A percentile compares a stretch with the other conserved stretches of the same genome.
These are phyloP conservation scores for Xiphophorus maculatus DNA, from an alignment of 2,113 vertebrate species.

Conservation along the genomic window DNA sequence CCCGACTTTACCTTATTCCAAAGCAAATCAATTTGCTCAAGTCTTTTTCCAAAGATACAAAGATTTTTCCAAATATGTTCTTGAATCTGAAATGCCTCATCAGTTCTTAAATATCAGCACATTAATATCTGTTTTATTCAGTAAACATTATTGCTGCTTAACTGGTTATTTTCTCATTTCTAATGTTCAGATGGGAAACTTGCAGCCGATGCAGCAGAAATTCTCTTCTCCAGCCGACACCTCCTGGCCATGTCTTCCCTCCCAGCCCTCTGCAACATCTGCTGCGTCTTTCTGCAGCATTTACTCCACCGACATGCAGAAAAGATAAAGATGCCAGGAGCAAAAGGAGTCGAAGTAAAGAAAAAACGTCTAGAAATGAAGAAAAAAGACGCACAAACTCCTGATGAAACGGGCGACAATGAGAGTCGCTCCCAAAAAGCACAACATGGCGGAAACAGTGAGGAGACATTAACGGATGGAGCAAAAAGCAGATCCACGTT, in stretches of 20 bases:
- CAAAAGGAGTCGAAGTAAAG: neutral
- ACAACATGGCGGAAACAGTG: neutral
- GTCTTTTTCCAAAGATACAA: neutral
- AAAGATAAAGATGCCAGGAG: neutral
- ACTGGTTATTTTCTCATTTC: slow-evolving; percentile 8
- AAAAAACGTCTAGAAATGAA: neutral
- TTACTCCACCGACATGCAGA: slow-evolving; percentile 61
- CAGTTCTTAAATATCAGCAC: no score
- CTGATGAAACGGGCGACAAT: slow-evolving; percentile 1
- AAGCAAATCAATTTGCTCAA: neutral
- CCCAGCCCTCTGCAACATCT: slow-evolving; percentile 85
- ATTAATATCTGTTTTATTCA: no score
- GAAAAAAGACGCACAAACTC: neutral
- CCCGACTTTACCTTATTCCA: no score
- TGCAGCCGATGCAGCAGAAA: slow-evolving; percentile 69
- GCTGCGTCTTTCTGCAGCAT: slow-evolving; percentile 85
- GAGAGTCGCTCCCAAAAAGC: neutral
- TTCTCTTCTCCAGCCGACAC: slow-evolving; percentile 72
- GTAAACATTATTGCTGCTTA: neutral
- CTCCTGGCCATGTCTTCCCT: slow-evolving; percentile 86
- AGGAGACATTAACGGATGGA: neutral
- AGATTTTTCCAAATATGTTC: neutral
- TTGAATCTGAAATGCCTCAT: neutral
- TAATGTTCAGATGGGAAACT: slow-evolving; percentile 15
- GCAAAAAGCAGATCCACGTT: neutral